Evolutionary conservation across 2,888 invertebrate species (phyloP), one percentile per base, ranked within the genome.

Genomic region (Ennomos quercinarius): DNA sequence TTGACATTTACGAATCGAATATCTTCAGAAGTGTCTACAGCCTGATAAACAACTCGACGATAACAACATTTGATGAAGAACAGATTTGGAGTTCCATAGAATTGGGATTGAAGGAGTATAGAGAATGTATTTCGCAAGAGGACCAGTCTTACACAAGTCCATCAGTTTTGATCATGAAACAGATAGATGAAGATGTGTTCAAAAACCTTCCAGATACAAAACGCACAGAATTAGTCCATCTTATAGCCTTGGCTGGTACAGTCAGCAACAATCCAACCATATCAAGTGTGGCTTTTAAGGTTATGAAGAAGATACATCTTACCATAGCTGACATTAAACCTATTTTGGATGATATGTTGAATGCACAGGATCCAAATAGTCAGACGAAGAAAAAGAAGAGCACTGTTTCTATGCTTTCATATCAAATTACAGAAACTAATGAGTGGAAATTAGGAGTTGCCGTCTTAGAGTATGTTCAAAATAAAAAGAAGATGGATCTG

Each of bases 401-500:
- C 8, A 81, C 84, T 44, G 77, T 84, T 0, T 80, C 91, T 8
- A 87, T 93, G 80, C 87, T 94, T 9, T 93, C 94, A 0, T 85
- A 93, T n/a, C 94, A 94, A 73, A 88, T 96, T 36, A 87, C 95
- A 0, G 95, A 95, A 68, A 94, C 94, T 0, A 76, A 89, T 0
- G 94, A 94, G 61, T 98, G 98, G 98, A 95, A 95, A 75, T 91
- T 96, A 50, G 97, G 97, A 0, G 94, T 96, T 17, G 95, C 96
- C 0, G 85, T 98, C 0, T 88, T 99, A 34, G 98, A 98, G 86
- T 95, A 96, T 64, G 92, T 98, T 10, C 98, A 98, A 82, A 95
- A 94, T 70, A 98, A 98, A 78, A 96, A 96, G 83, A 97, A 96
- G 83, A 93, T 98, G 65, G 83, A 90, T 0, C 94, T 96, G 46